A percentile compares a stretch with the other conserved stretches of the same genome.
These are phyloP conservation scores for Eulemur mongoz DNA, from an alignment of 2,797 vertebrate genomes.

Conservation along the genomic window DNA sequence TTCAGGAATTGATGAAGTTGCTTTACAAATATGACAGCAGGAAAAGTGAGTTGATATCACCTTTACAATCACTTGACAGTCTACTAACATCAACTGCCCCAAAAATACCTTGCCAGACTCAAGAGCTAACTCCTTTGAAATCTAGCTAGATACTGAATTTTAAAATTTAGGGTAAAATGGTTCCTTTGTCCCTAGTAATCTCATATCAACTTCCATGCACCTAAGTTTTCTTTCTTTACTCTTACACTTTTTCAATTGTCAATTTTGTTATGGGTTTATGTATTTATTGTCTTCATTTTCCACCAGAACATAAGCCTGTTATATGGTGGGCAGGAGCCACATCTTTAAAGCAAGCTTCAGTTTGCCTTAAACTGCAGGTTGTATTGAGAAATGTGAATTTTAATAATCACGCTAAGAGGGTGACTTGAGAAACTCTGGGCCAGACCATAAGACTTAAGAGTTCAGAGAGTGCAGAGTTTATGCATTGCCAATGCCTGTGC, in stretches of 20 bases:
- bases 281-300: not conserved
- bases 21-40: conserved; percentile 56
- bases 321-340: not conserved
- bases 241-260: not conserved
- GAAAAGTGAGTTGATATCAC: conserved; percentile 6
- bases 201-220: not conserved
- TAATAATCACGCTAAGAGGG: not conserved
- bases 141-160: not conserved
- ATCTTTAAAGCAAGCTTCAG: not conserved
- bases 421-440: not conserved
- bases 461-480: not conserved
- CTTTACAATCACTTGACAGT: conserved; percentile 35
- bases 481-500: not conserved
- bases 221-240: not conserved
- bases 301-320: not conserved
- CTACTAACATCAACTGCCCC: not conserved
- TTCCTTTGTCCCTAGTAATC: not conserved
- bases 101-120: not conserved
- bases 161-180: not conserved
- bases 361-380: not conserved
- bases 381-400: not conserved
- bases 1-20: conserved; percentile 20
- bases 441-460: not conserved
- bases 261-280: not conserved
- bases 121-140: conserved; percentile 29